phyloP scores from a whole-genome alignment of 2,888 invertebrate genomes.

The Platycnemis pennipes region DNA sequence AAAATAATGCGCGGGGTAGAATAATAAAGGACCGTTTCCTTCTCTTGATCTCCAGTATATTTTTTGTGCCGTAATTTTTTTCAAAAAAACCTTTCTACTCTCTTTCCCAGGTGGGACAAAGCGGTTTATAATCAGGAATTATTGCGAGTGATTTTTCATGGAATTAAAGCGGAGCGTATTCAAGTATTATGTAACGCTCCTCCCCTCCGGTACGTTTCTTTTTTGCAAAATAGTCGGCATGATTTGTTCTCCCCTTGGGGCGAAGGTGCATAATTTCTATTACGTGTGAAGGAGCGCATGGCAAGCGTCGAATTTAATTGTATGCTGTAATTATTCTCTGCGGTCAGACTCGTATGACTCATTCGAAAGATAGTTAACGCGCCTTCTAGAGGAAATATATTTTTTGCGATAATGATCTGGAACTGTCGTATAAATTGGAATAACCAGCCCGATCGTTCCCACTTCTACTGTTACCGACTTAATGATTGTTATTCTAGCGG shows the following conservation, averaged over 20 bases:
- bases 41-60: background rate
- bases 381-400: slow-evolving; percentile 8
- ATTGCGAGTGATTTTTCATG: slow-evolving; percentile 38
- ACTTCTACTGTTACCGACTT: background rate
- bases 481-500: background rate
- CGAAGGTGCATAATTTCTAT: background rate
- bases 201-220: background rate
- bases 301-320: slow-evolving; percentile 2
- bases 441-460: background rate
- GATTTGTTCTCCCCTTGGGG: background rate
- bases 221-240: background rate
- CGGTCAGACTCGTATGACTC: background rate
- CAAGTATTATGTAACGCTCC: background rate
- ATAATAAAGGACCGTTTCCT: slow-evolving; percentile 26
- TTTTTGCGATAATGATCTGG: slow-evolving; percentile 7
- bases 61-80: background rate
- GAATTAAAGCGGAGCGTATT: background rate
- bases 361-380: background rate
- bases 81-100: background rate
- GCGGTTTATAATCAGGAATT: slow-evolving; percentile 50
- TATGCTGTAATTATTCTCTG: background rate
- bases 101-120: background rate
- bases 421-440: slow-evolving; percentile 24
- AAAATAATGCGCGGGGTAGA: slow-evolving; percentile 23
- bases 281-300: background rate